phyloP scores from a whole-genome alignment of 1,140 invertebrate species.

The Pomacea maculata region DNA sequence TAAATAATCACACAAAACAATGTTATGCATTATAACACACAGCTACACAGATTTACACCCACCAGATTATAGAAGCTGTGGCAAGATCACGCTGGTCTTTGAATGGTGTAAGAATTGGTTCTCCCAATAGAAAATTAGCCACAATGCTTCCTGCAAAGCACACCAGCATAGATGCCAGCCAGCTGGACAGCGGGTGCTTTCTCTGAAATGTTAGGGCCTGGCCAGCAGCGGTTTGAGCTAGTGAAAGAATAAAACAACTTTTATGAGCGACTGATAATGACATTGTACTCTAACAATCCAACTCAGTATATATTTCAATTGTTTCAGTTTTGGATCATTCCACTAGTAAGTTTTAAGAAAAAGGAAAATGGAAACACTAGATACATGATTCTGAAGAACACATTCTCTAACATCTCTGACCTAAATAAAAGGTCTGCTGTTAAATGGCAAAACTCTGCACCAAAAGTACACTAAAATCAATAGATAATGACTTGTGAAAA shows the following conservation, averaged over 20 bases:
- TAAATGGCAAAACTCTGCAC: no score
- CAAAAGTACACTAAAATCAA: no score
- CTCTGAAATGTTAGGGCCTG: constrained; percentile 85
- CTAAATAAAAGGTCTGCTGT: no score
- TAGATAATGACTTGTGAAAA: no score
- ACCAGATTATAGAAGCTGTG: constrained; percentile 93
- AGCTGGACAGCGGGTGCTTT: constrained; percentile 96
- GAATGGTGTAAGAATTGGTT: constrained; percentile 92
- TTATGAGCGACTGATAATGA: neutral
- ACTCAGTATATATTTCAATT: no score
- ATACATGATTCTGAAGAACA: no score
- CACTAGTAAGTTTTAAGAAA: no score
- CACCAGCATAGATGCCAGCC: constrained; percentile 97
- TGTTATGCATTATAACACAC: neutral
- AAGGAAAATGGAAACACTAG: no score
- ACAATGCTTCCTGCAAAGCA: constrained; percentile 97
- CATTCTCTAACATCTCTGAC: no score
- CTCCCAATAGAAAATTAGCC: constrained; percentile 91
- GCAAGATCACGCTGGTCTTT: constrained; percentile 93
- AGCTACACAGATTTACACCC: constrained; percentile 48
- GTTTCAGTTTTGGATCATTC: no score
- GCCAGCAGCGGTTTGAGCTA: constrained; percentile 7
- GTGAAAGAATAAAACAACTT: neutral
- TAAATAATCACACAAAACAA: no score
- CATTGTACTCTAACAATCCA: no score